A percentile compares a stretch with the other conserved stretches of the same genome.
These are phyloP conservation scores for Netelia fuscicornis DNA, from an alignment of 2,888 invertebrate genomes.

Conservation along the genomic window DNA sequence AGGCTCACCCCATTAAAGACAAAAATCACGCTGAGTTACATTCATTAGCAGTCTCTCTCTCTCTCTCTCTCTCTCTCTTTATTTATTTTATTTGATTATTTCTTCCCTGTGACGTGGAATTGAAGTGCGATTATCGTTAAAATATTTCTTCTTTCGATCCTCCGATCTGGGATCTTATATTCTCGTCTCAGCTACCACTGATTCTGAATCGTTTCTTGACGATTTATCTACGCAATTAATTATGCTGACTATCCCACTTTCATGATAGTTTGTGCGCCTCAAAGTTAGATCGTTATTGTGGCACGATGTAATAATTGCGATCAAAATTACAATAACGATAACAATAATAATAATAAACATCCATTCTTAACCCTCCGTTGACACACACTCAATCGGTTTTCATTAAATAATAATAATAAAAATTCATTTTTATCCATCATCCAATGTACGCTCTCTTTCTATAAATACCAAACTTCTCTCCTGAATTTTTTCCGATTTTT, in stretches of 20 bases:
- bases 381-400: too few species aligned
- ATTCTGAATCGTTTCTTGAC: neutral
- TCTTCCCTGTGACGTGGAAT: conserved; percentile 11
- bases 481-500: too few species aligned
- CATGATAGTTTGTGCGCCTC: conserved; percentile 34
- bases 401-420: too few species aligned
- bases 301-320: neutral
- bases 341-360: conserved; percentile 21
- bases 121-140: conserved; percentile 29
- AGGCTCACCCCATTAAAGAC: conserved; percentile 1
- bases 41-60: conserved; percentile 3
- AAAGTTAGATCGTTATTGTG: conserved; percentile 39
- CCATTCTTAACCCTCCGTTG: neutral
- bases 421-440: too few species aligned
- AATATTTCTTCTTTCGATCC: conserved; percentile 28
- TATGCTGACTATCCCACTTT: conserved; percentile 22
- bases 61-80: neutral
- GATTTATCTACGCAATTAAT: conserved; percentile 27
- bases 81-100: conserved; percentile 21
- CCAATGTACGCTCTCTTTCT: too few species aligned
- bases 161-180: conserved; percentile 16
- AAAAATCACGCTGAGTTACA: conserved; percentile 9
- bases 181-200: neutral
- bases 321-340: neutral
- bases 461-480: too few species aligned